These are phyloP conservation scores for Pollenia griseotomentosa DNA, from an alignment of 2,888 invertebrate genomes.

Conservation along the genomic window DNA sequence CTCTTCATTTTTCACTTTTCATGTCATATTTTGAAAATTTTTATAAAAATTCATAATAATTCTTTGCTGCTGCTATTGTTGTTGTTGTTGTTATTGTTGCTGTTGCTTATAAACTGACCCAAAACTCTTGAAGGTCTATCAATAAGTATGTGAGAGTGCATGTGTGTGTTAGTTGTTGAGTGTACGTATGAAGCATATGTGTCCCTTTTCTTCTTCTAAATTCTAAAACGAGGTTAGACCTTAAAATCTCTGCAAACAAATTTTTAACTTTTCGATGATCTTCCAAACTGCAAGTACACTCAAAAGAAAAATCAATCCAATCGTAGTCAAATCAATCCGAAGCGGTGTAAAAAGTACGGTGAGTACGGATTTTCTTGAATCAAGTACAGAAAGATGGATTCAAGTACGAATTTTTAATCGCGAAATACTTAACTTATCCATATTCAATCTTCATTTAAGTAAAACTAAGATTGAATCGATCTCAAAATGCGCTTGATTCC, in stretches of 20 bases:
- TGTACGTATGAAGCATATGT: conserved; percentile 74
- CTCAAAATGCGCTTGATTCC: no score
- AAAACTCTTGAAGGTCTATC: conserved; percentile 62
- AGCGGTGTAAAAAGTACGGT: no score
- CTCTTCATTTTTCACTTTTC: conserved; percentile 73
- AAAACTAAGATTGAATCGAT: no score
- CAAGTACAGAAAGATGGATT: no score
- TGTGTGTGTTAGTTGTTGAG: conserved; percentile 5
- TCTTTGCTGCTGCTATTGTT: conserved; percentile 41
- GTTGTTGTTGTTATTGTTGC: conserved; percentile 29
- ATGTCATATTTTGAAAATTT: conserved; percentile 72
- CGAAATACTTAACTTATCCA: no score
- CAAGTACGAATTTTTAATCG: no score
- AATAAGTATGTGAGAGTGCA: conserved; percentile 1
- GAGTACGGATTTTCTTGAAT: no score
- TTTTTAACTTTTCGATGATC: neutral
- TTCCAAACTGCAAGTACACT: no score
- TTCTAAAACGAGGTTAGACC: neutral
- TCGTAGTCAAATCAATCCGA: no score
- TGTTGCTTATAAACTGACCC: conserved; percentile 68
- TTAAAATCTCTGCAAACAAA: neutral
- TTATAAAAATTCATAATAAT: conserved; percentile 72
- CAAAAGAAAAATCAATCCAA: no score
- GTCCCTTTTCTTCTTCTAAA: conserved; percentile 52
- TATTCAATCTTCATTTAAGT: no score